Evolutionary conservation across 1,140 invertebrate genomes (phyloP).

Genomic region (Theocolax elegans): DNA sequence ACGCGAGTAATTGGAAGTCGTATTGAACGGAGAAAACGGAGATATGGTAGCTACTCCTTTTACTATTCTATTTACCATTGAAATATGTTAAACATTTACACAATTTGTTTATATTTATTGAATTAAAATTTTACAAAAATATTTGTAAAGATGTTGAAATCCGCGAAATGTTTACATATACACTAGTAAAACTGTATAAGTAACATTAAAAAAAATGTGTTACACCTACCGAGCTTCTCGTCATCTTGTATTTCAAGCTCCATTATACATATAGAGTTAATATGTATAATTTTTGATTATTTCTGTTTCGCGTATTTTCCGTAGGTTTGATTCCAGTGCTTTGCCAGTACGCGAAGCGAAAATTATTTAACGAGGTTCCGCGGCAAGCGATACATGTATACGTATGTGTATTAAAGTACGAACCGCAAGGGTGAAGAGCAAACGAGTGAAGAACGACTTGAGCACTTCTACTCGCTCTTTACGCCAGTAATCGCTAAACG

Average conservation of each 20-base stretch:
- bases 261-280: slow-evolving; percentile 13
- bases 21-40: too few species aligned
- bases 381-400: background rate
- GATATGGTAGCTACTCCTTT: background rate
- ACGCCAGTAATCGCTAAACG: slow-evolving; percentile 20
- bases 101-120: too few species aligned
- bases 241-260: too few species aligned
- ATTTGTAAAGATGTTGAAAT: too few species aligned
- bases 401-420: background rate
- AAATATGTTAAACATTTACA: too few species aligned
- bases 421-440: slow-evolving; percentile 18
- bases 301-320: background rate
- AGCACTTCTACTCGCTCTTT: slow-evolving; percentile 9
- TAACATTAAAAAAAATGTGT: slow-evolving; percentile 47
- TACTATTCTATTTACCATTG: too few species aligned
- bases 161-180: too few species aligned
- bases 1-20: slow-evolving; percentile 66
- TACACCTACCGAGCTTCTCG: too few species aligned
- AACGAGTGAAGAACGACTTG: slow-evolving; percentile 8
- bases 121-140: too few species aligned
- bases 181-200: too few species aligned
- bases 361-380: slow-evolving; percentile 29
- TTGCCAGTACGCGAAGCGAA: slow-evolving; percentile 16
- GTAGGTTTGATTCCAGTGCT: slow-evolving; percentile 21
- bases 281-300: slow-evolving; percentile 29